phyloP scores from a whole-genome alignment of 2,888 invertebrate genomes.

The Meteorus cinctellus region DNA sequence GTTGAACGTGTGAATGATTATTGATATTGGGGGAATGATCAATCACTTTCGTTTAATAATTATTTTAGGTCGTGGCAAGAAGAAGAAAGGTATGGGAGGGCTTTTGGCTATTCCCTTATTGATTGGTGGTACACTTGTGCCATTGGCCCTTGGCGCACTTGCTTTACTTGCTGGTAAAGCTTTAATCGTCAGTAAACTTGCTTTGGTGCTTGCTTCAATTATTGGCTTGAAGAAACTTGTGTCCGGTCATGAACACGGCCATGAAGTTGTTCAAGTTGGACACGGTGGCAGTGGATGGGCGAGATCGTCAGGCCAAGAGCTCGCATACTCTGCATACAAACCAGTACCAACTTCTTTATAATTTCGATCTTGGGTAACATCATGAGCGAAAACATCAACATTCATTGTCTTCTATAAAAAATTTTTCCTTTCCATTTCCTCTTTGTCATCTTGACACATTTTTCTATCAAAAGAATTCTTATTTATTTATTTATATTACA shows the following conservation, averaged over 20 bases:
- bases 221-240: constrained; percentile 89
- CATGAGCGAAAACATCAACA: constrained; percentile 22
- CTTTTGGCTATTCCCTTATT: constrained; percentile 86
- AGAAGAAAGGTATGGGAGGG: constrained; percentile 83
- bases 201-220: constrained; percentile 87
- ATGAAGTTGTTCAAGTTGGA: constrained; percentile 79
- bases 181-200: constrained; percentile 87
- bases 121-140: constrained; percentile 86
- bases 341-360: constrained; percentile 62
- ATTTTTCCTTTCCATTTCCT: background rate
- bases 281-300: constrained; percentile 85
- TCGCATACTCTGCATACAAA: constrained; percentile 79
- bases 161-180: constrained; percentile 90
- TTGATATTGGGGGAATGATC: background rate
- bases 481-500: background rate
- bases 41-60: constrained; percentile 20
- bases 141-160: constrained; percentile 87
- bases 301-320: constrained; percentile 77
- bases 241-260: constrained; percentile 77
- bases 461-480: background rate
- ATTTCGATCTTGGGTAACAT: constrained; percentile 48
- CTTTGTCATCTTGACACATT: constrained; percentile 19
- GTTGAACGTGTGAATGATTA: background rate
- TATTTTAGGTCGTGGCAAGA: constrained; percentile 77
- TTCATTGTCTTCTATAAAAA: constrained; percentile 16